Evolutionary conservation across 2,797 vertebrate genomes (phyloP), one percentile per base, ranked within the genome.

Genomic region (Rhodeus uyekii): DNA sequence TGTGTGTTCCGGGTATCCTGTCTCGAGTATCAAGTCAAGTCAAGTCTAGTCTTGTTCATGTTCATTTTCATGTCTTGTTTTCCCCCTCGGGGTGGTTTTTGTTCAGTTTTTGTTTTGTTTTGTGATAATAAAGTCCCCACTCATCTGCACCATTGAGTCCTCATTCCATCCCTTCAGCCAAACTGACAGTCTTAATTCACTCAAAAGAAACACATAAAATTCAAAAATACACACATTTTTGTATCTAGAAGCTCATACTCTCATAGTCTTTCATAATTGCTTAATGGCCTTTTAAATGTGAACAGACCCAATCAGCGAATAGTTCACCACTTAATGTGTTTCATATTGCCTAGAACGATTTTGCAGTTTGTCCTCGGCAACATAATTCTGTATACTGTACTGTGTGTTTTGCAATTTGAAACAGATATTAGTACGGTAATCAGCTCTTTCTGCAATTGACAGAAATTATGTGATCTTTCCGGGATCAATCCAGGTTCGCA

Each of bases 381-480:
- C 27, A 22, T 29, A 27, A 29, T 68, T 53, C 7, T 19, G 32
- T 38, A 38, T 50, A 65, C 16, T 55, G 60, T 42, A n/a, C 27
- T 61, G 32, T 60, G 32, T 42, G 27, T 58, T 77, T 69, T 19
- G 71, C 39, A 22, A 44, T 53, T 73, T 78, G 24, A 55, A 27
- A 73, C 7, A 34, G 34, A 74, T 71, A 78, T 78, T 80, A 42
- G 19, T n/a, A n/a, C n/a, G n/a, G n/a, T 75, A 53, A 77, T 55
- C 39, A 34, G 42, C 64, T 76, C 39, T 76, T 64, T 58, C 75
- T 64, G 83, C 63, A 63, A 48, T 78, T 78, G 48, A 80, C 50
- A 74, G 76, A 67, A 79, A 79, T 87, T 24, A 82, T 44, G 29
- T 67, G 61, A 55, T 48, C 32, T 53, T 75, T 8, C 34, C 39